phyloP scores from a whole-genome alignment of 2,113 vertebrate genomes.

The Atractosteus spatula region DNA sequence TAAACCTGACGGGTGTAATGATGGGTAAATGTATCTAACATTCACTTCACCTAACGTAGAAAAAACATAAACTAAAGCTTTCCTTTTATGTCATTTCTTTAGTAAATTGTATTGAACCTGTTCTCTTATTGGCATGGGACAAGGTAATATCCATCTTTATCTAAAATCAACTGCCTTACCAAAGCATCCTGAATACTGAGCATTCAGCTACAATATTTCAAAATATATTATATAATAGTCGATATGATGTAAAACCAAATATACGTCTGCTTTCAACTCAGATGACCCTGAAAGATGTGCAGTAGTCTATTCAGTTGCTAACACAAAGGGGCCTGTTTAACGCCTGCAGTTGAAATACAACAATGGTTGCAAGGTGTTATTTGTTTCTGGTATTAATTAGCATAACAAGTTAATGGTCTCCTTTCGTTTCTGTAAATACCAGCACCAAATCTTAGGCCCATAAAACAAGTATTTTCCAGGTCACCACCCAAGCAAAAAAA shows the following conservation, averaged over 20 bases:
- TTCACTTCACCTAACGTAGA: too few species aligned
- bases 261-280: not conserved
- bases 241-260: slow-evolving; percentile 10
- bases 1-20: too few species aligned
- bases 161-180: not conserved
- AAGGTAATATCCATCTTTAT: not conserved
- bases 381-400: not conserved
- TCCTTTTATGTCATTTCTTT: too few species aligned
- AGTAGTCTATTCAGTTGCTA: not conserved
- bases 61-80: too few species aligned
- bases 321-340: not conserved
- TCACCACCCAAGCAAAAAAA: too few species aligned
- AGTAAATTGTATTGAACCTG: too few species aligned
- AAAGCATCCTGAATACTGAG: slow-evolving; percentile 2
- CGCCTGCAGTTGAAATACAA: not conserved
- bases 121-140: too few species aligned
- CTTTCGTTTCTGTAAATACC: too few species aligned
- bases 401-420: too few species aligned
- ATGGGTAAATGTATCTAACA: too few species aligned
- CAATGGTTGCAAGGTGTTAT: slow-evolving; percentile 3
- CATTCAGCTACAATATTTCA: slow-evolving; percentile 11
- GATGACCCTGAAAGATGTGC: not conserved
- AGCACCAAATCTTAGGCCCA: too few species aligned
- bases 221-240: slow-evolving; percentile 10
- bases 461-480: too few species aligned